Evolutionary conservation across 2,113 vertebrate genomes (phyloP).

Genomic region (Engystomops pustulosus): DNA sequence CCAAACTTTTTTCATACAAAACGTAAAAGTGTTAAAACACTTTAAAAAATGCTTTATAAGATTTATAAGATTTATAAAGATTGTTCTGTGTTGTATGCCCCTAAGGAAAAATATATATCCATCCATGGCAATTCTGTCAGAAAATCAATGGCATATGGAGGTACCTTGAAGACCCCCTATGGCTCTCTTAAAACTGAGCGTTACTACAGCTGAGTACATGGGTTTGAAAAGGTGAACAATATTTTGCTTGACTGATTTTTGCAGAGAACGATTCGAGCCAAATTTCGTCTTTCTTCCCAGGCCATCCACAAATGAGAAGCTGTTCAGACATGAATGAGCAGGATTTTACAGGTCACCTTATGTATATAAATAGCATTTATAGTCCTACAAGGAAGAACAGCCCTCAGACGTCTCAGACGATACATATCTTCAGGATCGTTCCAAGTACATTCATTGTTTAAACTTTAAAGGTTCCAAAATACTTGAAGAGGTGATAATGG

Average conservation of each 20-base stretch:
- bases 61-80: too few species aligned
- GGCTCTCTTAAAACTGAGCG: background rate
- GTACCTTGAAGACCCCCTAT: background rate
- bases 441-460: background rate
- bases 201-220: background rate
- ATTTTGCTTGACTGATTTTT: conserved; percentile 7
- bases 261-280: background rate
- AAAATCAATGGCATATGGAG: background rate
- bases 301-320: conserved; percentile 19
- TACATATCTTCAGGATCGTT: background rate
- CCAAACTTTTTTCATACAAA: too few species aligned
- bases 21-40: too few species aligned
- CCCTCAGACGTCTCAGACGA: conserved; percentile 26
- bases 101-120: too few species aligned
- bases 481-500: too few species aligned
- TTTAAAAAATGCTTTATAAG: too few species aligned
- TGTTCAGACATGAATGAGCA: conserved; percentile 20
- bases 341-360: conserved; percentile 27
- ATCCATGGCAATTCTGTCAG: too few species aligned
- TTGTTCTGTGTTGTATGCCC: too few species aligned
- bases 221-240: background rate
- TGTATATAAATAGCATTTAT: conserved; percentile 31
- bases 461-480: conserved; percentile 29
- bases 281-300: background rate
- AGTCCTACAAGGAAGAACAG: conserved; percentile 16